Evolutionary conservation across 2,113 vertebrate species (phyloP), one percentile per base, ranked within the genome.

Genomic region (Periophthalmodon schlosseri): DNA sequence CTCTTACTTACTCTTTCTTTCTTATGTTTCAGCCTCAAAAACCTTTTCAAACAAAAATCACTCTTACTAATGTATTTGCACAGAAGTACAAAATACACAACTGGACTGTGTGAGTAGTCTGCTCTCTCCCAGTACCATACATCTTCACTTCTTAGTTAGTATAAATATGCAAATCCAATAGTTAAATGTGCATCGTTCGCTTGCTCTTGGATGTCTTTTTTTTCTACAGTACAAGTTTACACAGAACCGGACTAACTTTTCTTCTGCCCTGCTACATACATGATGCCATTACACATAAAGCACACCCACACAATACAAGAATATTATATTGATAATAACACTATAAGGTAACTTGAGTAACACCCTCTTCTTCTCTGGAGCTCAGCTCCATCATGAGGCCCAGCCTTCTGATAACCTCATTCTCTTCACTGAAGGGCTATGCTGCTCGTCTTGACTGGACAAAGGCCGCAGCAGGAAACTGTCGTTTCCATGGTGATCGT

Each of bases 381-480:
- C 60, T 9, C 18, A 65, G 6, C 74, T 70, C 88, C 91, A 96
- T 97, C 96, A 98, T 94, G 97, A 96, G 0, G 97, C 96, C 96
- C 97, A 99, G 88, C 97, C 96, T 94, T 98, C 97, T 71, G 97
- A 95, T 77, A 97, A 94, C 87, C 96, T 93, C 95, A 98, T 96
- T 80, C 96, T 95, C 90, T 98, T 99, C 83, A 98, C 95, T 52
- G 97, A 96, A 68, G 96, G 96, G 88, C 96, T 99, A 93, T 96
- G 95, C 82, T 91, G 95, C 94, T 95, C 95, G 54, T 97, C 96
- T 88, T 94, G 95, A 52, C 21, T 50, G 90, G 95, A 94, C 93
- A 95, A 75, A 0, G 89, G 94, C 85, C 95, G 96, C 79, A 96
- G 95, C 81, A 97, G 96, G 94, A 96, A 97, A 94, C 94, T 93